phyloP scores from a whole-genome alignment of 2,888 invertebrate genomes.

The Bellardia bayeri region DNA sequence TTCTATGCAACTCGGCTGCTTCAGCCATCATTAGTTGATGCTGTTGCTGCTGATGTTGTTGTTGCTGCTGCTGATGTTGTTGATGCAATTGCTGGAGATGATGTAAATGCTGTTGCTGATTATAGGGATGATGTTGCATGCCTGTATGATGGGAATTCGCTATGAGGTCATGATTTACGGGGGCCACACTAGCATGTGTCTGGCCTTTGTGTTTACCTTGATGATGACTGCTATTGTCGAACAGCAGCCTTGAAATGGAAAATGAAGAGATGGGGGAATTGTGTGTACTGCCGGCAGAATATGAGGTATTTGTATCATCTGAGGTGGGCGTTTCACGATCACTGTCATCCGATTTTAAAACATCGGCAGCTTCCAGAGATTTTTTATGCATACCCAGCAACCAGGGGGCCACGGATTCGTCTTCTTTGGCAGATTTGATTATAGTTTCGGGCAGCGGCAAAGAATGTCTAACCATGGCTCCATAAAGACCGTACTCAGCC shows the following conservation, averaged over 20 bases:
- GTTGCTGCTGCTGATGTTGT: constrained; percentile 75
- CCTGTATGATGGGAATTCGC: constrained; percentile 69
- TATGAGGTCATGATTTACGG: constrained; percentile 67
- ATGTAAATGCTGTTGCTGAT: constrained; percentile 81
- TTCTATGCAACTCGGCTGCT: constrained; percentile 75
- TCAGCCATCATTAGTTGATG: constrained; percentile 74
- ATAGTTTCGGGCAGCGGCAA: constrained; percentile 99
- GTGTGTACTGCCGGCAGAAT: constrained; percentile 84
- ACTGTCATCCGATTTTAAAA: constrained; percentile 92
- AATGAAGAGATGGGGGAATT: constrained; percentile 84
- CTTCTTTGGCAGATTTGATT: constrained; percentile 98
- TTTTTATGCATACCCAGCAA: constrained; percentile 98
- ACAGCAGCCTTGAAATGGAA: constrained; percentile 83
- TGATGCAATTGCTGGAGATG: constrained; percentile 80
- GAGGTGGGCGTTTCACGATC: constrained; percentile 87
- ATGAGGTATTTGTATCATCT: constrained; percentile 86
- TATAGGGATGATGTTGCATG: constrained; percentile 79
- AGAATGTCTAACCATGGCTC: constrained; percentile 99
- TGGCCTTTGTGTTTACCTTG: constrained; percentile 61
- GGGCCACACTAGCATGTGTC: constrained; percentile 64
- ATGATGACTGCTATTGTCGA: constrained; percentile 80
- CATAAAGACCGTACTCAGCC: constrained; percentile 99
- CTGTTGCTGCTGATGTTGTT: constrained; percentile 75
- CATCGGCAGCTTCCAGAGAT: constrained; percentile 98
- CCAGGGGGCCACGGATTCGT: constrained; percentile 99